Evolutionary conservation across 2,113 vertebrate species (phyloP).

Genomic region (Rhinoderma darwinii): DNA sequence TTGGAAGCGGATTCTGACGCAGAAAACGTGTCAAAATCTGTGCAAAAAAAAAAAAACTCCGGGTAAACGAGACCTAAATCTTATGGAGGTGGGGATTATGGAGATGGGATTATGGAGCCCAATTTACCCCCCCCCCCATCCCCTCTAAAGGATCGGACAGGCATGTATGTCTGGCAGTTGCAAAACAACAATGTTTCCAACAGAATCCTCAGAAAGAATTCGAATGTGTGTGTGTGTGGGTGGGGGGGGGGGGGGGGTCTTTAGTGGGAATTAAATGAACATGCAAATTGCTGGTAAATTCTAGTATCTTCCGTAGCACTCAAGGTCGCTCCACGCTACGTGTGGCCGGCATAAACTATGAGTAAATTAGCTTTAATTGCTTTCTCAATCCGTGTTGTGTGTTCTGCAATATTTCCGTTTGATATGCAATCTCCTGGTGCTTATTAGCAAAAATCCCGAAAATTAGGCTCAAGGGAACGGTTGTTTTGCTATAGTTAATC

Average conservation of each 20-base stretch:
- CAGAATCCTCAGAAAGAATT: neutral
- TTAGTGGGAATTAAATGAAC: neutral
- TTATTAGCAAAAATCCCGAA: slow-evolving; percentile 25
- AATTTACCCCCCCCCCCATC: neutral
- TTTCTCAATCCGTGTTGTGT: neutral
- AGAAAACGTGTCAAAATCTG: too few species aligned
- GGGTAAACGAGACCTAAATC: too few species aligned
- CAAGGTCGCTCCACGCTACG: neutral
- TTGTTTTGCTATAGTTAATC: slow-evolving; percentile 35
- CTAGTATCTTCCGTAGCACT: too few species aligned
- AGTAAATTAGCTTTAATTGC: slow-evolving; percentile 26
- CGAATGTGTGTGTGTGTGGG: neutral
- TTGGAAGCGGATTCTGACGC: too few species aligned
- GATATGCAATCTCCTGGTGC: slow-evolving; percentile 26
- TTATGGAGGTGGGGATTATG: too few species aligned
- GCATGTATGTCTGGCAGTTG: neutral
- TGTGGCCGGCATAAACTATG: neutral
- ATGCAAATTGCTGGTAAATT: neutral
- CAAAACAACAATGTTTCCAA: neutral
- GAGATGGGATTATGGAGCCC: too few species aligned
- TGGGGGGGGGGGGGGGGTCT: neutral
- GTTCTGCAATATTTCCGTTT: slow-evolving; percentile 35
- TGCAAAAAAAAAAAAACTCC: too few species aligned
- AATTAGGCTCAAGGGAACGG: slow-evolving; percentile 8
- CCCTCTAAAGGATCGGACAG: neutral